Conservation (phyloP, 2,113 vertebrate species). For the Orthochromis malagaraziensis region DNA sequence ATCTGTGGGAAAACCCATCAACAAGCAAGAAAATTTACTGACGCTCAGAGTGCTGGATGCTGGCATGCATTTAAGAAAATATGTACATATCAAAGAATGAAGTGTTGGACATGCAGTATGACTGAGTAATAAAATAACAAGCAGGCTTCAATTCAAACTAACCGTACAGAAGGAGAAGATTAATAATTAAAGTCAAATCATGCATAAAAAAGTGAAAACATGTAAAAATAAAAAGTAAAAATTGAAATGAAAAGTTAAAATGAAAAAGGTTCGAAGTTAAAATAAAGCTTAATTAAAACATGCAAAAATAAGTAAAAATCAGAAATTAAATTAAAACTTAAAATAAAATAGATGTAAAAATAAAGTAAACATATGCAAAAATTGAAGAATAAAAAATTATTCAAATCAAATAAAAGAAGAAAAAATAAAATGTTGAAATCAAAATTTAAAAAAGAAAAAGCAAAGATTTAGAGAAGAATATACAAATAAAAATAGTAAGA, state of each 20-base stretch:
- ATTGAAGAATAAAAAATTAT: not conserved
- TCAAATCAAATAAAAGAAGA: not conserved
- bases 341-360: not conserved
- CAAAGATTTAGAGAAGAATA: fast-evolving
- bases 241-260: not conserved
- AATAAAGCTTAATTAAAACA: not conserved
- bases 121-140: not conserved
- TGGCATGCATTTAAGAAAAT: not conserved
- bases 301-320: not conserved
- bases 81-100: not conserved
- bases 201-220: not conserved
- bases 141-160: conserved; percentile 20
- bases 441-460: not conserved
- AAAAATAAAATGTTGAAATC: not conserved
- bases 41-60: not conserved
- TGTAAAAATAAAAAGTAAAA: not conserved
- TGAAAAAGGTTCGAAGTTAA: not conserved
- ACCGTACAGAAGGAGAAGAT: not conserved
- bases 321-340: not conserved
- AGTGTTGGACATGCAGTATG: conserved; percentile 30
- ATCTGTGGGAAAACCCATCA: not conserved
- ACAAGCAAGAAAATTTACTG: not conserved
- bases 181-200: not conserved
- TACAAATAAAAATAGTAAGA: not conserved
- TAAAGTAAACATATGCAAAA: not conserved